These are phyloP conservation scores for Labroides dimidiatus DNA, from an alignment of 2,797 vertebrate genomes.

Conservation along the genomic window DNA sequence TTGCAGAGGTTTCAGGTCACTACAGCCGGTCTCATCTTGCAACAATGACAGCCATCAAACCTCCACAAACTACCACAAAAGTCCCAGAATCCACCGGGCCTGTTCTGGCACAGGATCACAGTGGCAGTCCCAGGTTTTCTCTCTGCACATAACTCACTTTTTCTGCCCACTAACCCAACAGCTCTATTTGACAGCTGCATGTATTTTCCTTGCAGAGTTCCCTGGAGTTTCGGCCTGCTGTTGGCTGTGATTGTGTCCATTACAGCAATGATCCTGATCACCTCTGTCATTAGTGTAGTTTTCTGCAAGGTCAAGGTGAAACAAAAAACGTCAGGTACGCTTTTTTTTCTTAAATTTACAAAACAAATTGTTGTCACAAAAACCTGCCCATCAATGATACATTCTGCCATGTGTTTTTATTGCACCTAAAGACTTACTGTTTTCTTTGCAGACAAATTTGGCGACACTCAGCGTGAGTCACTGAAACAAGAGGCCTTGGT, in stretches of 20 bases:
- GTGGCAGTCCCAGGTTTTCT: conserved; percentile 53
- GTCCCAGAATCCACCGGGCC: conserved; percentile 37
- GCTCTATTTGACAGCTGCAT: conserved; percentile 9
- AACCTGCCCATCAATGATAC: neutral
- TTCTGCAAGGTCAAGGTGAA: conserved; percentile 62
- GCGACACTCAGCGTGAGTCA: conserved; percentile 62
- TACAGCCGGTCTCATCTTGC: conserved; percentile 35
- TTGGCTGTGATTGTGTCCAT: conserved; percentile 61
- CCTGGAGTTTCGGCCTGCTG: conserved; percentile 52
- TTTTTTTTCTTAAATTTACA: conserved; percentile 10
- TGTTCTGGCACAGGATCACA: conserved; percentile 42
- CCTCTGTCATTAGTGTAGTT: conserved; percentile 48
- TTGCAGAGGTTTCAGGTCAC: conserved; percentile 51
- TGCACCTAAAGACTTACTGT: conserved; percentile 12
- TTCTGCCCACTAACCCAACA: neutral
- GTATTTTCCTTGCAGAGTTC: conserved; percentile 43
- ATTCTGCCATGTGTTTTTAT: neutral
- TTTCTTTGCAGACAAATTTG: conserved; percentile 65
- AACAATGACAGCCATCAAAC: conserved; percentile 40
- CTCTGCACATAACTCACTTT: conserved; percentile 8
- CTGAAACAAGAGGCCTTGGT: conserved; percentile 61
- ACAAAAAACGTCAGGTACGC: conserved; percentile 48
- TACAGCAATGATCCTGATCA: conserved; percentile 53
- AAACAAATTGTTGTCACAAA: neutral
- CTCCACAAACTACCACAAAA: conserved; percentile 17